phyloP scores from a whole-genome alignment of 2,888 invertebrate species.

The Azorinus chamasolen region DNA sequence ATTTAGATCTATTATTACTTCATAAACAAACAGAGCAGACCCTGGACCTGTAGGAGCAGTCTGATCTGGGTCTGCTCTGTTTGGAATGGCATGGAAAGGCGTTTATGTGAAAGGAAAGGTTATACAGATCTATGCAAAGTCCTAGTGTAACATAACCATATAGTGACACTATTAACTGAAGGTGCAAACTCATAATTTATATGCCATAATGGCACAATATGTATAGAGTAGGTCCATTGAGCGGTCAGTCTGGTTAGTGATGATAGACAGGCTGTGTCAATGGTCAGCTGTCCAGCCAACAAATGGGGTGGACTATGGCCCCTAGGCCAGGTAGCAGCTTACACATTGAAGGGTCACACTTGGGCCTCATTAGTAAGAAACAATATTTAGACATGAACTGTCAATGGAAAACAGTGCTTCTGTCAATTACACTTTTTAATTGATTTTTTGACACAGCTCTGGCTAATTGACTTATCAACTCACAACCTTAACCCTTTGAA shows the following conservation, averaged over 20 bases:
- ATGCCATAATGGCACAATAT: no score
- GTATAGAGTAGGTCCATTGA: constrained; percentile 21
- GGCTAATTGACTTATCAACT: no score
- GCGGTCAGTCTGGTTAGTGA: constrained; percentile 27
- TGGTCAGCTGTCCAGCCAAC: constrained; percentile 38
- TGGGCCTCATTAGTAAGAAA: constrained; percentile 45
- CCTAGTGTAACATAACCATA: not conserved
- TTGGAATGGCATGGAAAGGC: no score
- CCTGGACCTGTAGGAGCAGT: no score
- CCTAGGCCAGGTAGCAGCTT: constrained; percentile 1
- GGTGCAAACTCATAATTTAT: not conserved
- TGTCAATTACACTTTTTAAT: not conserved
- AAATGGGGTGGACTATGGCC: not conserved
- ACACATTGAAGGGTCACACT: constrained; percentile 53
- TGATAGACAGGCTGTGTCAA: constrained; percentile 50
- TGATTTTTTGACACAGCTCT: no score
- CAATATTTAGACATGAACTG: constrained; percentile 39
- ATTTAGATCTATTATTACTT: no score
- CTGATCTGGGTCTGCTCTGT: no score
- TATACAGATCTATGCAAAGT: no score
- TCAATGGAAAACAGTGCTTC: constrained; percentile 24
- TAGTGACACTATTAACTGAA: constrained; percentile 13
- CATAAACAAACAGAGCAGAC: no score
- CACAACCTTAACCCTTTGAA: no score
- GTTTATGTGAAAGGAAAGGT: no score